phyloP scores from a whole-genome alignment of 2,113 vertebrate genomes.

The Brachypteracias leptosomus region DNA sequence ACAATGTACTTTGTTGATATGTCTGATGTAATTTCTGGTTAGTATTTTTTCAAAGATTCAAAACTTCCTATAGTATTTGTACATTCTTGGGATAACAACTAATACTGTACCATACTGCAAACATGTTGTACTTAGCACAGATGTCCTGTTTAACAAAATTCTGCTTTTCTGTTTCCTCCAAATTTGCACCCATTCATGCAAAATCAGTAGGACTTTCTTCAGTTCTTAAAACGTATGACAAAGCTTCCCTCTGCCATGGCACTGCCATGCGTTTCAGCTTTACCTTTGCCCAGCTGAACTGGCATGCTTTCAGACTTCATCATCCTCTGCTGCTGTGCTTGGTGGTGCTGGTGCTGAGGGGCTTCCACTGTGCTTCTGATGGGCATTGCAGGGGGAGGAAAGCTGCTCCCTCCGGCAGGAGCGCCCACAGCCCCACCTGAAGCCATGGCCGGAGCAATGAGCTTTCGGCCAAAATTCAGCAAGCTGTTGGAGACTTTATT shows the following conservation, averaged over 20 bases:
- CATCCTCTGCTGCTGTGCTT: conserved; percentile 79
- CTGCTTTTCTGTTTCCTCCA: background rate
- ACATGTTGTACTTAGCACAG: rapidly evolving
- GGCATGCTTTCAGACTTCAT: conserved; percentile 99
- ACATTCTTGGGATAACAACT: background rate
- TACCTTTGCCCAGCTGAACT: conserved; percentile 94
- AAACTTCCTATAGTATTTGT: background rate
- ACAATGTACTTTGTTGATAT: background rate
- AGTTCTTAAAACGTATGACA: rapidly evolving
- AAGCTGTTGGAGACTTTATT: conserved; percentile 98
- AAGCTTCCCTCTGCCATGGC: background rate
- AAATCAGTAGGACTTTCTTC: background rate
- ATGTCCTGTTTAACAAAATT: background rate
- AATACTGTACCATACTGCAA: background rate
- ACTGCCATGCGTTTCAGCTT: background rate
- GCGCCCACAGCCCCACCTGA: conserved; percentile 68
- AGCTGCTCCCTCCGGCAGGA: conserved; percentile 8
- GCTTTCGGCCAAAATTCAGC: conserved; percentile 92
- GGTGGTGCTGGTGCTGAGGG: conserved; percentile 62
- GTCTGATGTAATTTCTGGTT: background rate
- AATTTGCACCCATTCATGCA: background rate
- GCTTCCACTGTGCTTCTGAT: conserved; percentile 33
- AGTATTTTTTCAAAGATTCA: background rate
- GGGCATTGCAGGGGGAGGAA: conserved; percentile 33
- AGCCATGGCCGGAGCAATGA: conserved; percentile 87